Evolutionary conservation across 2,113 vertebrate species (phyloP), one percentile per base, ranked within the genome.

Genomic region (Dolichotis patagonum): DNA sequence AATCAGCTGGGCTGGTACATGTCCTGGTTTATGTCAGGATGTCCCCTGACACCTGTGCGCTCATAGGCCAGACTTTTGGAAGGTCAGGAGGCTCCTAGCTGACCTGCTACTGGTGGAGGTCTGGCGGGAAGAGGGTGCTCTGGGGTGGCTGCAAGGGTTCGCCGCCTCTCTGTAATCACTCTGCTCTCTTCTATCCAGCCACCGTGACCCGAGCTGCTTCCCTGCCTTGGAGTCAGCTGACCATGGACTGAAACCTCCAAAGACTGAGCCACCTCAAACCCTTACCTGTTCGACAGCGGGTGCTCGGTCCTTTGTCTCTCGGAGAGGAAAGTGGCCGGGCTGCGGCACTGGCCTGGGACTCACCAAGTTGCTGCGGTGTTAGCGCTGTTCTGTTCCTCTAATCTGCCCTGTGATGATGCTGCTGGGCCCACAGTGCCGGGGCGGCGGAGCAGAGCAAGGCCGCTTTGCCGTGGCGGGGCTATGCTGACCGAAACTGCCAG

Each of bases 291-390:
- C 4, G 35, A 19, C 2, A 22, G 35, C 35, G 35, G 65, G n/a
- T n/a, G 16, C n/a, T 11, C 0, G 22, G 71, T 6, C 0, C 5
- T 46, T 46, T 46, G 73, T 77, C 41, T 5, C 73, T 41, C 26
- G 4, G 2, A 1, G 43, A 43, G 24, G 20, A 46, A 5, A 14
- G 43, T 16, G 26, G 41, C 12, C 2, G 1, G 16, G 43, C 8
- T 14, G 2, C 73, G 16, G 26, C 73, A 3, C 6, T 56, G 3
- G n/a, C 26, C 38, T 60, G 71, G 11, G 20, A 41, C 6, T 62
- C 38, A 16, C 19, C 52, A 22, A 89, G 60, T n/a, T 35, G 10
- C 0, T n/a, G 5, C 32, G 20, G 46, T 8, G 14, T 11, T 24
- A 46, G 4, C 8, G 2, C 3, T 30, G 30, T 14, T 85, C 71